Conservation (phyloP, 2,113 vertebrate species). For the Picathartes gymnocephalus region DNA sequence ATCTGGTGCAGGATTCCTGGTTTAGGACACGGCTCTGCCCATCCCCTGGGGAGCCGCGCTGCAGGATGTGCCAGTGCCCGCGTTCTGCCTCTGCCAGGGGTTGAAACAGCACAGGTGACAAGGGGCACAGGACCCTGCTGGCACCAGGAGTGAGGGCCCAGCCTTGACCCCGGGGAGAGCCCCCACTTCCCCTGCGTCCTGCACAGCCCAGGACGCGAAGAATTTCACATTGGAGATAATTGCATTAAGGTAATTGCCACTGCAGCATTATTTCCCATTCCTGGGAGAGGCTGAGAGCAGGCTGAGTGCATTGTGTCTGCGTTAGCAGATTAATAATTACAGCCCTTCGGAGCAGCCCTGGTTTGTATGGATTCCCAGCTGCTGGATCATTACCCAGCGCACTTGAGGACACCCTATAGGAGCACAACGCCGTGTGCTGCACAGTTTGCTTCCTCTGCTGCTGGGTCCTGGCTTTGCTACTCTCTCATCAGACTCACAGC, state of each 20-base stretch:
- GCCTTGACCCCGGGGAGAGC: neutral
- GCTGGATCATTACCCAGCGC: neutral
- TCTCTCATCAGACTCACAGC: neutral
- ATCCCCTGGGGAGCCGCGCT: fast-evolving
- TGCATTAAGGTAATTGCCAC: conserved; percentile 27
- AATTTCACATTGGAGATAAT: neutral
- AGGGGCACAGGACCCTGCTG: neutral
- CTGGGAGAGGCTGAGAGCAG: conserved; percentile 23
- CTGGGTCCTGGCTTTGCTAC: neutral
- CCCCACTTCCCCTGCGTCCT: fast-evolving
- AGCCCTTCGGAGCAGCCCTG: neutral
- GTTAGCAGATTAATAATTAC: conserved; percentile 36
- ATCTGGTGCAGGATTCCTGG: neutral
- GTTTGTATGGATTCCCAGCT: neutral
- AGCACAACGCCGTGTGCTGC: neutral
- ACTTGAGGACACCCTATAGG: neutral
- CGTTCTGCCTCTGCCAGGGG: neutral
- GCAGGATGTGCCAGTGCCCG: neutral
- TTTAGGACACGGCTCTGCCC: fast-evolving
- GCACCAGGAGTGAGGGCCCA: fast-evolving
- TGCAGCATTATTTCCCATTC: neutral
- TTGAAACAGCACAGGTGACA: fast-evolving
- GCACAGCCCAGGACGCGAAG: fast-evolving
- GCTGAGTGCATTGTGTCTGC: conserved; percentile 26
- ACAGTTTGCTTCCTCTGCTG: neutral